Conservation (phyloP, 2,888 invertebrate species). For the Callosobruchus maculatus region DNA sequence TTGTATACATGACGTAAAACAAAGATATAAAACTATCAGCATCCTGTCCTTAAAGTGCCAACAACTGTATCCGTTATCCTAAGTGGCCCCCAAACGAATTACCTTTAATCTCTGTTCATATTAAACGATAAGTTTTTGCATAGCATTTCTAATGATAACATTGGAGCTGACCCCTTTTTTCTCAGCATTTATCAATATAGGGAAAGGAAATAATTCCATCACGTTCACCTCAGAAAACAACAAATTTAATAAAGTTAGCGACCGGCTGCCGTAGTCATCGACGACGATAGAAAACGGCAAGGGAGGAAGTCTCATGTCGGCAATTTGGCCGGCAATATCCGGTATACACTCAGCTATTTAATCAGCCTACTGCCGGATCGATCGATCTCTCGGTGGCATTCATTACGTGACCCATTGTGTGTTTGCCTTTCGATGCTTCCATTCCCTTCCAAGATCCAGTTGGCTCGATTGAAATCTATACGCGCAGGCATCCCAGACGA, state of each 20-base stretch:
- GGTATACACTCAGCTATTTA: not conserved
- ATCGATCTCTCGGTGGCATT: not conserved
- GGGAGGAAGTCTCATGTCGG: not conserved
- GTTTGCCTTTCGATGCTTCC: not conserved
- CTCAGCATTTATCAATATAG: not conserved
- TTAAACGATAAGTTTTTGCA: too few relatives aligned
- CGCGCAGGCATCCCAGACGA: not conserved
- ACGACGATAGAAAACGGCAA: not conserved
- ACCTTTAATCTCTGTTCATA: too few relatives aligned
- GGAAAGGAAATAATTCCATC: not conserved
- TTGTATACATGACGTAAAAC: too few relatives aligned
- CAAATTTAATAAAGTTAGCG: not conserved
- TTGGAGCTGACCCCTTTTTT: not conserved
- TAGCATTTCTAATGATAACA: too few relatives aligned
- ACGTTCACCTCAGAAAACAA: not conserved
- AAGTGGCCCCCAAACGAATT: too few relatives aligned
- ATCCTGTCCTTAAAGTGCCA: too few relatives aligned
- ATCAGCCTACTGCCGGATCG: not conserved
- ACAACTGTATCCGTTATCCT: too few relatives aligned
- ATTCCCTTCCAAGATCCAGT: not conserved
- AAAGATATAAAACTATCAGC: too few relatives aligned
- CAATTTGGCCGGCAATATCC: slow-evolving; percentile 2
- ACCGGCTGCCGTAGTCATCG: not conserved
- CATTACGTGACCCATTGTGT: not conserved
- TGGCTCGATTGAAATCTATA: not conserved